These are phyloP conservation scores for Pocillopora damicornis DNA, from an alignment of 64 coral and sea anemone species.

Conservation along the genomic window DNA sequence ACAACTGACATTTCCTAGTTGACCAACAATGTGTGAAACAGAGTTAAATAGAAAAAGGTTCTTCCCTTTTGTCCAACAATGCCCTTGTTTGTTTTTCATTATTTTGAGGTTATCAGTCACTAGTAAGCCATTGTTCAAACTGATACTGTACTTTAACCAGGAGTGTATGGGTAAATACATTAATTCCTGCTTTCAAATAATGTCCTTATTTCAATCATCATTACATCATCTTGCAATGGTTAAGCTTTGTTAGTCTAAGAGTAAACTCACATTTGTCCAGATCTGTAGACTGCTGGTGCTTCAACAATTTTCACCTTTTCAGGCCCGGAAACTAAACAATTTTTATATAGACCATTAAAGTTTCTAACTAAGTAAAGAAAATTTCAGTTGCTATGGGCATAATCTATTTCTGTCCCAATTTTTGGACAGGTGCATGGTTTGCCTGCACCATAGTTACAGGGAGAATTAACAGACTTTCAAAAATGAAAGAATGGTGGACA, in stretches of 20 bases:
- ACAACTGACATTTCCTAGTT: too few species aligned
- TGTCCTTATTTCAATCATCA: not conserved
- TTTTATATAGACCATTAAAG: not conserved
- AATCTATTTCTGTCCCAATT: too few species aligned
- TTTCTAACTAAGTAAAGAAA: too few species aligned
- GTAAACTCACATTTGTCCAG: conserved; percentile 49
- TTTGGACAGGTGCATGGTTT: too few species aligned
- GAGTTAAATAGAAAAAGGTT: not conserved
- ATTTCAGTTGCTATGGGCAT: too few species aligned
- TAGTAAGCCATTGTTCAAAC: too few species aligned
- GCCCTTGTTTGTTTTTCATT: not conserved
- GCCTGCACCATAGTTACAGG: too few species aligned
- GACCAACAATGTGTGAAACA: too few species aligned
- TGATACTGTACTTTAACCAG: too few species aligned
- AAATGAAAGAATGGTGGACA: too few species aligned
- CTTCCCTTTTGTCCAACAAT: too few species aligned
- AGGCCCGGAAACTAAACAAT: not conserved
- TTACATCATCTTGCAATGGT: not conserved
- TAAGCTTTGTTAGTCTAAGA: not conserved
- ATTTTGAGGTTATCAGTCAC: not conserved
- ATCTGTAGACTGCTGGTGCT: conserved; percentile 71
- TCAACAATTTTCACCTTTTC: conserved; percentile 84
- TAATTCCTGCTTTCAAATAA: not conserved
- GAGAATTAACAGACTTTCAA: too few species aligned
- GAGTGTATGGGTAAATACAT: not conserved